phyloP scores from a whole-genome alignment of 2,888 invertebrate species.

The Campoplex capitator region DNA sequence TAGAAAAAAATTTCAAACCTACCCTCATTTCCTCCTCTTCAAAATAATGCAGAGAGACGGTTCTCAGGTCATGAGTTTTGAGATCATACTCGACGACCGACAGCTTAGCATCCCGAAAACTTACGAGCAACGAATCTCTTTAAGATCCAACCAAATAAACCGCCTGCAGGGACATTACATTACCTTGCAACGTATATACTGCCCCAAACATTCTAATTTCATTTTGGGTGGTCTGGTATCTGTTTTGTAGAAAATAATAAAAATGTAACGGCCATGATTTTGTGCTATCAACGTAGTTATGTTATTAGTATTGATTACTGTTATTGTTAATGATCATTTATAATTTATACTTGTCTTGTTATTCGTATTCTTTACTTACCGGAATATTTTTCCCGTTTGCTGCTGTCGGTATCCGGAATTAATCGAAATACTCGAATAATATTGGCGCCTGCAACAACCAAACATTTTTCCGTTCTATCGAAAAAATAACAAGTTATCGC shows the following conservation, averaged over 20 bases:
- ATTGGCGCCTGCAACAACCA: conserved; percentile 97
- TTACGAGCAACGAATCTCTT: conserved; percentile 95
- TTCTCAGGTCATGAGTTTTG: conserved; percentile 94
- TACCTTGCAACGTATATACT: conserved; percentile 96
- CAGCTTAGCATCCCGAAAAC: conserved; percentile 97
- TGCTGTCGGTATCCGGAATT: conserved; percentile 91
- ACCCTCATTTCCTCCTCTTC: conserved; percentile 98
- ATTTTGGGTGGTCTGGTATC: conserved; percentile 94
- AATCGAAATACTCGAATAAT: conserved; percentile 95
- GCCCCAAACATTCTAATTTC: conserved; percentile 96
- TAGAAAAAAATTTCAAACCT: conserved; percentile 67
- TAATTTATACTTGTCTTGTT: no score
- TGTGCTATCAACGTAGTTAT: no score
- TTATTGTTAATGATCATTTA: no score
- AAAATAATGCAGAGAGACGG: conserved; percentile 98
- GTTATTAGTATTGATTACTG: no score
- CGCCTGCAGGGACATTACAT: conserved; percentile 95
- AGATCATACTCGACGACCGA: conserved; percentile 98
- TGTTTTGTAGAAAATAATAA: background rate
- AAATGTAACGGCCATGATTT: background rate
- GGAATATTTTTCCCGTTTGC: conserved; percentile 88
- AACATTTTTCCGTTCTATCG: conserved; percentile 93
- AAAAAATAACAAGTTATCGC: conserved; percentile 97
- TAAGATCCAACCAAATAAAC: conserved; percentile 93
- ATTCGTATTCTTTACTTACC: conserved; percentile 84